Base-by-base conservation (phyloP, 2,888 invertebrate species). In the Lepidocyrtoides sp. region DNA sequence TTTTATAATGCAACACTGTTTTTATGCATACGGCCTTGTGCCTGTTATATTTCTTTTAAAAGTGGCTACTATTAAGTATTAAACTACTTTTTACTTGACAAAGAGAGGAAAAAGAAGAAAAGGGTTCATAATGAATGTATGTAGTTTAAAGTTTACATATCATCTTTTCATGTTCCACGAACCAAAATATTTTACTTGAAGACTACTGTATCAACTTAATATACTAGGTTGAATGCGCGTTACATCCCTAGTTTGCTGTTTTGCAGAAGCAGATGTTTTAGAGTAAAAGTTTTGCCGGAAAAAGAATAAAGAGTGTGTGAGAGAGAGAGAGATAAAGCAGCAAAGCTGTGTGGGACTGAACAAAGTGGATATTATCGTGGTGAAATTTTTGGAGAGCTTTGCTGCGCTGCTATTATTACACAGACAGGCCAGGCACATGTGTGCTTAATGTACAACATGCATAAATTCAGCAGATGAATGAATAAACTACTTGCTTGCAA, bases 21-120 rank as follows among this genome's bases (percentile, higher is more conserved):
- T 48, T 83, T 66, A 83, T 83, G 83, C 83, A 83, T 83, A 66
- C 83, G 66, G 66, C 83, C 83, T 83, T 83, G 83, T 83, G 48
- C 83, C 17, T 69, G 17, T 48, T 66, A 83, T n/a, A n/a, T n/a
- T 48, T 83, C 20, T 7, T 29, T 48, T 48, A n/a, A 66, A 66
- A 79, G 32, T 32, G 20, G 54, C 54, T 36, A 54, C 32, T 77
- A 48, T 77, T 77, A 51, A 23, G 14, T 5, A 26, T n/a, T 51
- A 44, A 77, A 51, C 26, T 48, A 26, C 23, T 36, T 32, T 69
- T 4, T 69, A 36, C 36, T 10, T 20, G 60, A 2, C 17, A 23
- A 60, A 17, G 3, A 60, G 23, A 23, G 23, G 23, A 51, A 63
- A 10, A 4, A 10, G 29, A 20, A 17, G 20, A 57, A 20, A 57